Percentiles rank a stretch among this genome's conserved stretches.
Conservation (phyloP, 2,888 invertebrate species). For the Polydrusus tereticollis region DNA sequence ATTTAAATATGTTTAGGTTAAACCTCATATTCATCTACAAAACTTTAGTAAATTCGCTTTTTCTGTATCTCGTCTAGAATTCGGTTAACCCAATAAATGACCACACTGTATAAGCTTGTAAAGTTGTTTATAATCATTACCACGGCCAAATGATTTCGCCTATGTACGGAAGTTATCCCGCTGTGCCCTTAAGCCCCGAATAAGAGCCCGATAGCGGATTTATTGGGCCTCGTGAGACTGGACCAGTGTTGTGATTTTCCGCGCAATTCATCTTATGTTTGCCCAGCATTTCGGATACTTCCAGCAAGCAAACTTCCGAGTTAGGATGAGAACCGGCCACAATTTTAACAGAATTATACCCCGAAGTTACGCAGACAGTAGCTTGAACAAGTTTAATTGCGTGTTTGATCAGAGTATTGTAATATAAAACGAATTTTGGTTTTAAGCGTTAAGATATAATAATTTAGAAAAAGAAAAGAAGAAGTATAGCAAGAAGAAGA, state of each 20-base stretch:
- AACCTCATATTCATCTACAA: too few species aligned
- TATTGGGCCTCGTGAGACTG: slow-evolving; percentile 61
- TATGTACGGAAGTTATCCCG: slow-evolving; percentile 15
- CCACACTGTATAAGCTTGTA: too few species aligned
- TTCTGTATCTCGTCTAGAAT: too few species aligned
- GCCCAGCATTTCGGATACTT: slow-evolving; percentile 42
- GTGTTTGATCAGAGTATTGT: not conserved
- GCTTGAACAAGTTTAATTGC: slow-evolving; percentile 39
- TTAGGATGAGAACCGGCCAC: slow-evolving; percentile 35
- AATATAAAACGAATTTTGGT: not conserved
- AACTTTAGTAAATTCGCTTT: too few species aligned
- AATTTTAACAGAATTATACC: slow-evolving; percentile 35
- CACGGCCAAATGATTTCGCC: not conserved
- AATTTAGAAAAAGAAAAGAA: not conserved
- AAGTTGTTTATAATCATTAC: too few species aligned
- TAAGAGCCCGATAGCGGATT: slow-evolving; percentile 56
- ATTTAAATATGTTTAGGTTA: too few species aligned
- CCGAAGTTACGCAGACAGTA: slow-evolving; percentile 1
- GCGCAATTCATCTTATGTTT: slow-evolving; percentile 60
- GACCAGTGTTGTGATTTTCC: slow-evolving; percentile 63
- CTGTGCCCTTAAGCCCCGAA: slow-evolving; percentile 19
- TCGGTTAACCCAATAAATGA: too few species aligned
- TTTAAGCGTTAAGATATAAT: not conserved
- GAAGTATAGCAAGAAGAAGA: not conserved
- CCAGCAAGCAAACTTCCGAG: slow-evolving; percentile 42